Evolutionary conservation across 2,113 vertebrate species (phyloP).

Genomic region (Microtus ochrogaster): DNA sequence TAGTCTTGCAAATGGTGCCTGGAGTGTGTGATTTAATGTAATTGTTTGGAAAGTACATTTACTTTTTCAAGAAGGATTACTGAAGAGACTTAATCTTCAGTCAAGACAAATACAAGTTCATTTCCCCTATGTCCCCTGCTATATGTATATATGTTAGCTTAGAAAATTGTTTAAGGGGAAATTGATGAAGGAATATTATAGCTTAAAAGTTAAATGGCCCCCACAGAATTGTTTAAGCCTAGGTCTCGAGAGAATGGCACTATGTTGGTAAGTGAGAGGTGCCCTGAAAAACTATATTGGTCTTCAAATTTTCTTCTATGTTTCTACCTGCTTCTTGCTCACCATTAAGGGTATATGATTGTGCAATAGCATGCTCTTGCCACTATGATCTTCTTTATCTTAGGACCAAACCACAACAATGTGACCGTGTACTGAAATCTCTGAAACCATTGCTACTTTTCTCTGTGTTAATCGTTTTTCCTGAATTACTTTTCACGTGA

Average conservation of each 20-base stretch:
- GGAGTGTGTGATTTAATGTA: neutral
- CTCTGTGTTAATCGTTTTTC: neutral
- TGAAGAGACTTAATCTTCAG: neutral
- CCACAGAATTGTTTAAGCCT: neutral
- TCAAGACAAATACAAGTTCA: neutral
- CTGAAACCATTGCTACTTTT: too few species aligned
- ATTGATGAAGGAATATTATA: neutral
- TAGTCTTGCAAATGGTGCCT: neutral
- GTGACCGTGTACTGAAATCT: neutral
- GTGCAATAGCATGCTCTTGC: neutral
- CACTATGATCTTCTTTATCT: neutral
- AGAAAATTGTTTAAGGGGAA: neutral
- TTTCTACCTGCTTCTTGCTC: neutral
- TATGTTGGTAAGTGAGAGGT: neutral
- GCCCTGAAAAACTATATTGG: neutral
- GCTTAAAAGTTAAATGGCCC: neutral
- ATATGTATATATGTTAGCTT: neutral
- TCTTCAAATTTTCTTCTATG: neutral
- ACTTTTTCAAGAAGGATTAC: neutral
- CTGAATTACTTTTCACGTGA: neutral
- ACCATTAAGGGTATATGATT: neutral
- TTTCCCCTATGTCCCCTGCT: neutral
- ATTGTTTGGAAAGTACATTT: neutral
- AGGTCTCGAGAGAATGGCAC: neutral
- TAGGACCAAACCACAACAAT: neutral